Conservation (phyloP, 2,113 vertebrate species). For the Phylloscopus trochiloides region DNA sequence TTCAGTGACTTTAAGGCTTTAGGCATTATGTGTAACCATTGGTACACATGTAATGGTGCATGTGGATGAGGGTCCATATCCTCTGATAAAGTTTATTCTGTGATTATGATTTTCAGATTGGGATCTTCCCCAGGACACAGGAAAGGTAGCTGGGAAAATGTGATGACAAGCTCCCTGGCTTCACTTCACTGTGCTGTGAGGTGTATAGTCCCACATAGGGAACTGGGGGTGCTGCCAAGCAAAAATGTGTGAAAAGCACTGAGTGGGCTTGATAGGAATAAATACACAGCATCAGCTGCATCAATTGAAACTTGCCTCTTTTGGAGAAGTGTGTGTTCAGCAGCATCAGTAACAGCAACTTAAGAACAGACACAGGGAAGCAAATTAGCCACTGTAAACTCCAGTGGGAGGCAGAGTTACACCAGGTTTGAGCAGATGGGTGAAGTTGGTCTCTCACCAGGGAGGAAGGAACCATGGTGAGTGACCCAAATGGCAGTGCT, state of each 20-base stretch:
- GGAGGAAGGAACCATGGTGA: background rate
- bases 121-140: background rate
- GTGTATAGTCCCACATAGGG: background rate
- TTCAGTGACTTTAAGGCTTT: background rate
- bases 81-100: background rate
- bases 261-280: background rate
- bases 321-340: background rate
- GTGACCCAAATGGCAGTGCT: background rate
- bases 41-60: background rate
- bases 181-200: background rate
- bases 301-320: background rate
- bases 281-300: background rate
- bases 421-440: background rate
- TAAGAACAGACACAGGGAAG: background rate
- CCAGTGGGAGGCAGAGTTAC: slow-evolving; percentile 5
- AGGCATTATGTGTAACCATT: background rate
- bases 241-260: background rate
- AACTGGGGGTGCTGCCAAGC: background rate
- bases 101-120: background rate
- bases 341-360: background rate
- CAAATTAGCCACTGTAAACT: background rate
- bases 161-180: background rate
- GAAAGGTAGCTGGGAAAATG: background rate
- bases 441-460: background rate
- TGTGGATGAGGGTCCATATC: background rate